Evolutionary conservation across 2,797 vertebrate species (phyloP).

Genomic region (Pseudomugil gertrudae): DNA sequence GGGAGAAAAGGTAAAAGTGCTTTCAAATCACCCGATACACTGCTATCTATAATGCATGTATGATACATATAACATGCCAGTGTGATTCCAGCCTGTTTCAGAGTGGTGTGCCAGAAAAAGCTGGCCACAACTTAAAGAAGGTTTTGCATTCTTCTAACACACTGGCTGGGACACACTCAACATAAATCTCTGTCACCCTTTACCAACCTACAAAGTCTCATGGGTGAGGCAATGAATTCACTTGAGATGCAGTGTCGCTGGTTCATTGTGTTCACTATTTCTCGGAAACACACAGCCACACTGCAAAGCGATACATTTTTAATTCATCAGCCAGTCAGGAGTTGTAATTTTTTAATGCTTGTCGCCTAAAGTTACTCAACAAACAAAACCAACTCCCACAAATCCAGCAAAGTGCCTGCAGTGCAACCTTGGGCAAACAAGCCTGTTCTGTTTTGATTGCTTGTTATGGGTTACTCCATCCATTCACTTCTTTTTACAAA

Average conservation of each 20-base stretch:
- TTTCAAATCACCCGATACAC: background rate
- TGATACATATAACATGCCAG: background rate
- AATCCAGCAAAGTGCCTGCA: conserved; percentile 28
- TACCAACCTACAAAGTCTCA: background rate
- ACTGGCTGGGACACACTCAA: background rate
- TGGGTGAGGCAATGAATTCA: background rate
- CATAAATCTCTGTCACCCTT: background rate
- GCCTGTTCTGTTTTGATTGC: conserved; percentile 29
- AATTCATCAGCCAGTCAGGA: background rate
- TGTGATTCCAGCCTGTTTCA: too few species aligned
- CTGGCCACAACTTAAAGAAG: background rate
- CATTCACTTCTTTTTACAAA: conserved; percentile 35
- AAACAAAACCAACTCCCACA: conserved; percentile 30
- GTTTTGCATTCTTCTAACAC: background rate
- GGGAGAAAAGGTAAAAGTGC: background rate
- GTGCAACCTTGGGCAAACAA: conserved; percentile 30
- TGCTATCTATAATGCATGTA: background rate
- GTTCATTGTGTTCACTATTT: conserved; percentile 1
- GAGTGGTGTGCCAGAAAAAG: background rate
- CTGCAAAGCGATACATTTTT: conserved; percentile 6
- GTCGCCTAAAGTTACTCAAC: conserved; percentile 23
- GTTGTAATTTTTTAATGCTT: conserved; percentile 35
- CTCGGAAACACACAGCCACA: conserved; percentile 6
- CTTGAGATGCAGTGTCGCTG: background rate
- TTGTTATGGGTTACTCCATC: conserved; percentile 34